Evolutionary conservation across 2,113 vertebrate species (phyloP).

Genomic region (Vulpes vulpes): DNA sequence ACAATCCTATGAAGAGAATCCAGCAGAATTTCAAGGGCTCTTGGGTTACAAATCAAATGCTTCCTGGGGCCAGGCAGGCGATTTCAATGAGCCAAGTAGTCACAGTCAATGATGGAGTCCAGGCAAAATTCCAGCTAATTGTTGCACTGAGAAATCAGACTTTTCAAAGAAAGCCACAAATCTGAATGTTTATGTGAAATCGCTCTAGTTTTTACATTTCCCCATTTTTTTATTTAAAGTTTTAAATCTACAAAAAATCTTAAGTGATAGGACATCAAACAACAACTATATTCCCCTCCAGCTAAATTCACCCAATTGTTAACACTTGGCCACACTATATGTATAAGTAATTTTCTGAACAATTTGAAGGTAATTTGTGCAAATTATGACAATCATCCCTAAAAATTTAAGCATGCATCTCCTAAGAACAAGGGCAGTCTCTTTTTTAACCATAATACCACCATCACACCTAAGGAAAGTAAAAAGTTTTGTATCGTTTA

Average conservation of each 20-base stretch:
- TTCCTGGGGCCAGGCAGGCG: background rate
- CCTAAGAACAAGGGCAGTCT: background rate
- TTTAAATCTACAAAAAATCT: background rate
- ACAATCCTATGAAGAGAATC: background rate
- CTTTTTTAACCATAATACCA: background rate
- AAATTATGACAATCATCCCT: background rate
- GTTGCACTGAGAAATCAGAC: background rate
- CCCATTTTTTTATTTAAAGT: background rate
- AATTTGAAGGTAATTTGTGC: background rate
- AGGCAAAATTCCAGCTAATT: background rate
- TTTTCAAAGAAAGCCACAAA: background rate
- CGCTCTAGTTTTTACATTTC: background rate
- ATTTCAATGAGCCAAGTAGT: background rate
- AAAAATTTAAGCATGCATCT: background rate
- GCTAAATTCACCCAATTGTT: background rate
- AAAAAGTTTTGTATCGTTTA: background rate
- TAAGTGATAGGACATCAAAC: background rate
- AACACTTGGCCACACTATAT: background rate
- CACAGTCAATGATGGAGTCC: background rate
- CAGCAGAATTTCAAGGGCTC: background rate
- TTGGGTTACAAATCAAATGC: background rate
- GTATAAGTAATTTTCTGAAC: background rate
- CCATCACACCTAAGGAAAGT: background rate
- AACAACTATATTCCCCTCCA: background rate
- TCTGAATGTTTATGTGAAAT: background rate